Conservation (phyloP, 2,113 vertebrate species). For the Coreoperca whiteheadi region DNA sequence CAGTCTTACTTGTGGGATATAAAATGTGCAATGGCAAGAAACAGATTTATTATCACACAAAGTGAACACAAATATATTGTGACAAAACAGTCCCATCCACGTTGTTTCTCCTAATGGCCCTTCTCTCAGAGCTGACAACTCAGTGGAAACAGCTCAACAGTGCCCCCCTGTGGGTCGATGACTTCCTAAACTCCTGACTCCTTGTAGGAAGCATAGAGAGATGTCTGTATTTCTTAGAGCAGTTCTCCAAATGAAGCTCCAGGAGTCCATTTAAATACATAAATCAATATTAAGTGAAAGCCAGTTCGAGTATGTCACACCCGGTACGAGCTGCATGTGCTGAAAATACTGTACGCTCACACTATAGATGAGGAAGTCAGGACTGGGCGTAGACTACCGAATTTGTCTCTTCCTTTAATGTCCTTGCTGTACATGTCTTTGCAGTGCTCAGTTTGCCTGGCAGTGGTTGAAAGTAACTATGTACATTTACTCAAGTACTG, state of each 20-base stretch:
- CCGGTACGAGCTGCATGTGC: background rate
- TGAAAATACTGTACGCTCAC: background rate
- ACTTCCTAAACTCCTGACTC: background rate
- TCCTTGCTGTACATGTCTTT: background rate
- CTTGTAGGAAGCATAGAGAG: background rate
- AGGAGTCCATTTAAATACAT: background rate
- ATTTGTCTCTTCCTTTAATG: background rate
- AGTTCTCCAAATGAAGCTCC: background rate
- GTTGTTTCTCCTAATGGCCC: too few species aligned
- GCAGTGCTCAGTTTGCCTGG: background rate
- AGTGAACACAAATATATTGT: background rate
- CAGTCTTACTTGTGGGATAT: background rate
- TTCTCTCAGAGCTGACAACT: background rate
- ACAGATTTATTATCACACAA: background rate
- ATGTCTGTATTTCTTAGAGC: background rate
- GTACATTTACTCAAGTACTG: background rate
- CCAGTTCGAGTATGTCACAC: background rate
- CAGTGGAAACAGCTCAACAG: slow-evolving; percentile 2
- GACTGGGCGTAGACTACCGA: background rate
- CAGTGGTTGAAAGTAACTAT: background rate
- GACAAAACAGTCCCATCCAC: background rate
- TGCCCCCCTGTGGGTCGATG: slow-evolving; percentile 37
- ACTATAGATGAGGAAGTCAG: background rate
- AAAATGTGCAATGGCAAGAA: background rate
- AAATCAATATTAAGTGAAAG: background rate